phyloP scores from a whole-genome alignment of 64 coral and sea anemone genomes.

The Hydrozoanthus tunicans region DNA sequence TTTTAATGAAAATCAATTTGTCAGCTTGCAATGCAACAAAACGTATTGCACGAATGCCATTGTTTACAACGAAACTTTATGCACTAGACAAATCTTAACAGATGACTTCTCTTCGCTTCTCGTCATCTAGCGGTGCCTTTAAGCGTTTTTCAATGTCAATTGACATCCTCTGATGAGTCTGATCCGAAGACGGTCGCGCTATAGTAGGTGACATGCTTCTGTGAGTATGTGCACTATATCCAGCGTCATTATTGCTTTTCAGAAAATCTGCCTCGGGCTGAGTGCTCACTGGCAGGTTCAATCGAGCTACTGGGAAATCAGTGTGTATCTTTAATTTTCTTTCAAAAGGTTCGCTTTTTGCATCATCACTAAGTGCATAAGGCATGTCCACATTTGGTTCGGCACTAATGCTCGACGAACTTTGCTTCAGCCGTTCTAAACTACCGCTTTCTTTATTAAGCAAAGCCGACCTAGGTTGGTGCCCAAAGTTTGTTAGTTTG shows the following conservation, averaged over 20 bases:
- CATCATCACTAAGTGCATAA: neutral
- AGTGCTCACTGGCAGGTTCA: neutral
- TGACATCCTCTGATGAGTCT: conserved; percentile 9
- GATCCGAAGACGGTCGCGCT: neutral
- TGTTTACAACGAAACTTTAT: neutral
- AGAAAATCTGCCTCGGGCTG: neutral
- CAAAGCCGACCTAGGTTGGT: neutral
- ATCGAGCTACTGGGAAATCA: neutral
- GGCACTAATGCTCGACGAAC: neutral
- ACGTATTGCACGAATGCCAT: neutral
- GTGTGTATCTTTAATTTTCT: neutral
- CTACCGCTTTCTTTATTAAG: neutral
- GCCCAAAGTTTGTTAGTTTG: neutral
- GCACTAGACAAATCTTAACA: neutral
- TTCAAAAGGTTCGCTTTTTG: neutral
- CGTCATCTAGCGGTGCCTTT: neutral
- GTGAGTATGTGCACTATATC: neutral
- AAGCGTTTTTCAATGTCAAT: neutral
- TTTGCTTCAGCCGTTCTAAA: neutral
- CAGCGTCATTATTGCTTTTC: neutral
- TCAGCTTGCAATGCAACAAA: neutral
- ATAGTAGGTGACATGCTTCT: neutral
- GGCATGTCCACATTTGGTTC: neutral
- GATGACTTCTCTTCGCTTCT: conserved; percentile 6
- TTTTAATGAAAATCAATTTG: neutral